A percentile compares a stretch with the other conserved stretches of the same genome.
Conservation (phyloP, 2,797 vertebrate species). For the Acanthurus tractus region DNA sequence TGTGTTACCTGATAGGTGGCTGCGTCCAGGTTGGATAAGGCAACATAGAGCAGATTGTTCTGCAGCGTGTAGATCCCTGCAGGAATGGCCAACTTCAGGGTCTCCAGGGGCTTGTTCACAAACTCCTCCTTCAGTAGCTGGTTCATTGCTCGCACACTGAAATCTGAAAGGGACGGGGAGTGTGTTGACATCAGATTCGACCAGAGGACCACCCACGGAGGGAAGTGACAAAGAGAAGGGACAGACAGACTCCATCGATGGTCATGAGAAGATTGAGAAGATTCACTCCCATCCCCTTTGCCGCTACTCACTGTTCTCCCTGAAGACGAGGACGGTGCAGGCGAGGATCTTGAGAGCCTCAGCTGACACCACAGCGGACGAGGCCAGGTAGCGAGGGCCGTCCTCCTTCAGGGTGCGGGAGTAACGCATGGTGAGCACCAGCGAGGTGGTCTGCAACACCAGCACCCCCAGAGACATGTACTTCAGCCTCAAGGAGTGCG, state of each 20-base stretch:
- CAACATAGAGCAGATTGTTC: slow-evolving; percentile 98
- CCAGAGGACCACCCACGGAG: slow-evolving; percentile 7
- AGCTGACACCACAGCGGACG: slow-evolving; percentile 95
- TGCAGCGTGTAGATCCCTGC: slow-evolving; percentile 98
- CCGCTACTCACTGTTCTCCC: slow-evolving; percentile 87
- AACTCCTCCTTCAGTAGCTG: slow-evolving; percentile 93
- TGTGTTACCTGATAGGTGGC: slow-evolving; percentile 94
- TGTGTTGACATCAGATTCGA: slow-evolving; percentile 5
- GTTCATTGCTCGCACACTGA: slow-evolving; percentile 87
- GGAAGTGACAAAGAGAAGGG: neutral
- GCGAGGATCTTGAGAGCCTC: slow-evolving; percentile 93
- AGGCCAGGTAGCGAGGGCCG: slow-evolving; percentile 95
- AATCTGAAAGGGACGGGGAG: slow-evolving; percentile 83
- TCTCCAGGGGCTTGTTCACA: slow-evolving; percentile 92
- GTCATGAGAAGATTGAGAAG: neutral
- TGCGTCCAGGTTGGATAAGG: slow-evolving; percentile 96
- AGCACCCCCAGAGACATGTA: slow-evolving; percentile 95
- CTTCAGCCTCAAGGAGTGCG: slow-evolving; percentile 85
- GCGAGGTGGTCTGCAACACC: slow-evolving; percentile 96
- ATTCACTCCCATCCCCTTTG: neutral
- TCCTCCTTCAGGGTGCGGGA: slow-evolving; percentile 94
- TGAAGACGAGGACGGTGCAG: slow-evolving; percentile 91
- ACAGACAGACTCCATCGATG: neutral
- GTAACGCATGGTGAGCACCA: slow-evolving; percentile 98
- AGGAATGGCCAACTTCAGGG: slow-evolving; percentile 94